Percentiles rank a stretch among this genome's conserved stretches.
Conservation (phyloP, 2,113 vertebrate genomes). For the Panthera tigris region DNA sequence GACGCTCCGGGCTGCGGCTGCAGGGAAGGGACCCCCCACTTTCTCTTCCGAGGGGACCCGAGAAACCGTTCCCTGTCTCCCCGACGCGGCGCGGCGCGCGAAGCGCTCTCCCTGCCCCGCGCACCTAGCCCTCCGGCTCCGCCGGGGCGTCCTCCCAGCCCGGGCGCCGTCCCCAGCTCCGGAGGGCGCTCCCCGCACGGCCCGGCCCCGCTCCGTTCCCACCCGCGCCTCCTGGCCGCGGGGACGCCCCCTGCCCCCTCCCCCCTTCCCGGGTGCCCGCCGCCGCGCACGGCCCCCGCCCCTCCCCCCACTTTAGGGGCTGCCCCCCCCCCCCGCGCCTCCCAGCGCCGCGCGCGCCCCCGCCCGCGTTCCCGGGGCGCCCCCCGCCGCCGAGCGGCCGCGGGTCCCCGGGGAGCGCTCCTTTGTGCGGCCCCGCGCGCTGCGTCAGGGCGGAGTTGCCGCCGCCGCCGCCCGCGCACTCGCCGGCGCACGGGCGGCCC, state of each 20-base stretch:
- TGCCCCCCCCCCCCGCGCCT: accelerated
- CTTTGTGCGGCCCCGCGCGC: conserved; percentile 71
- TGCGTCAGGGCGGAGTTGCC: conserved; percentile 76
- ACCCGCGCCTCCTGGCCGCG: accelerated
- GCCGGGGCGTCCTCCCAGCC: not conserved
- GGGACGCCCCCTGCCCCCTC: not conserved
- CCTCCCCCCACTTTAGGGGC: not conserved
- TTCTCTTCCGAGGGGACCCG: not conserved
- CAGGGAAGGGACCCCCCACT: not conserved
- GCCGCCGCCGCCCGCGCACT: conserved; percentile 47
- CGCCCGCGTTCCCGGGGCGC: not conserved
- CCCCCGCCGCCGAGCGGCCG: not conserved
- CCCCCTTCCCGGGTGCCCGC: no score
- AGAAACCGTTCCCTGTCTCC: not conserved
- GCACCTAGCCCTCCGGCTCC: not conserved
- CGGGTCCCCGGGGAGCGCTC: conserved; percentile 21
- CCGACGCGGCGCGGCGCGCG: not conserved
- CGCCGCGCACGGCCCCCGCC: not conserved
- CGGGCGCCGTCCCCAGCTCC: accelerated
- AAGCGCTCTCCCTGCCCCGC: not conserved
- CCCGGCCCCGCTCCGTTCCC: not conserved
- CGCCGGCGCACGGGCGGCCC: conserved; percentile 1
- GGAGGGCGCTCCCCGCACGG: not conserved
- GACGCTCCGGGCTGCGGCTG: not conserved
- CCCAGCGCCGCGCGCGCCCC: not conserved